phyloP scores from a whole-genome alignment of 2,797 vertebrate species.

The Furcifer pardalis region DNA sequence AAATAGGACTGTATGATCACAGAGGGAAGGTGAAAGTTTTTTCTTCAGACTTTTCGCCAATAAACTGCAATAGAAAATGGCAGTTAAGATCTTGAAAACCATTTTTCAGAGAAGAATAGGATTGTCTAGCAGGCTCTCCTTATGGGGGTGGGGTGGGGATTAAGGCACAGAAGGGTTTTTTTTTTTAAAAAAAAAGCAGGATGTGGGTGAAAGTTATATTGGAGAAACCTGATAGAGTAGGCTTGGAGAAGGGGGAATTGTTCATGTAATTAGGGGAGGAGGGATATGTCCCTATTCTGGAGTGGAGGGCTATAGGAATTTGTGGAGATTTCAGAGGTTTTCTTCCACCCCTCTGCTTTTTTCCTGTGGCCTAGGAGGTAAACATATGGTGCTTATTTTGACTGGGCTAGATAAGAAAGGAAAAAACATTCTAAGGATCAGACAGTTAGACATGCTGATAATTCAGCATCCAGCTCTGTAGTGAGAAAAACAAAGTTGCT shows the following conservation, averaged over 20 bases:
- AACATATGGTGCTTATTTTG: constrained; percentile 39
- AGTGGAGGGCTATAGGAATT: not conserved
- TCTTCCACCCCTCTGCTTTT: not conserved
- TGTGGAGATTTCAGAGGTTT: not conserved
- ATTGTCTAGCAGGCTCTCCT: not conserved
- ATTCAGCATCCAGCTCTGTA: not conserved
- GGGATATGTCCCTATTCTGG: not conserved
- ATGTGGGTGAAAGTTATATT: not conserved
- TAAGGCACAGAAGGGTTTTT: not conserved
- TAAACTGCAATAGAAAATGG: not conserved
- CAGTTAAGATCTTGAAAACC: constrained; percentile 13
- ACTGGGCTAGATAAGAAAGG: constrained; percentile 40
- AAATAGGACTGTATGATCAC: not conserved
- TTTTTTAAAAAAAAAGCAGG: not conserved
- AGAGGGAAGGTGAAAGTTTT: not conserved
- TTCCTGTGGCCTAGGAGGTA: not conserved
- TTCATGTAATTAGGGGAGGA: not conserved
- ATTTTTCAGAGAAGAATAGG: not conserved
- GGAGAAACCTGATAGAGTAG: constrained; percentile 2
- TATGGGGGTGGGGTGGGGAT: not conserved
- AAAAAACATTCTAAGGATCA: constrained; percentile 43
- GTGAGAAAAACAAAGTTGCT: constrained; percentile 24
- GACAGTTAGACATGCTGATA: constrained; percentile 24
- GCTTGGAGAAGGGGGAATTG: not conserved
- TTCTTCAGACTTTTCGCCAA: not conserved